phyloP scores from a whole-genome alignment of 2,113 vertebrate genomes.

The Tricholaema leucomelas region DNA sequence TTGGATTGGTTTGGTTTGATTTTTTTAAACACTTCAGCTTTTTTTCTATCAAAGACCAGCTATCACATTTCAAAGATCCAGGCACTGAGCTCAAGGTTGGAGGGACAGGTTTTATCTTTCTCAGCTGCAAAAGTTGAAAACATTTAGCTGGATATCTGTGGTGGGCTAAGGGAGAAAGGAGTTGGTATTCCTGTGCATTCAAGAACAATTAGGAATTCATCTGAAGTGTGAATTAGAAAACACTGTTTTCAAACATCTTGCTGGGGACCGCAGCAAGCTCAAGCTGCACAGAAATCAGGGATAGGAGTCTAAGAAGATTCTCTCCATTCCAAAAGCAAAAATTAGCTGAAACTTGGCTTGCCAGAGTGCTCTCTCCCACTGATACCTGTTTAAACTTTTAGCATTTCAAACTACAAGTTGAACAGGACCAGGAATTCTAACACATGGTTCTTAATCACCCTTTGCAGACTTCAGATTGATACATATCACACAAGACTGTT shows the following conservation, averaged over 20 bases:
- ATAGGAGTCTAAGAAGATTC: not conserved
- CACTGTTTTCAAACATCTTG: not conserved
- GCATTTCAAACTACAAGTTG: not conserved
- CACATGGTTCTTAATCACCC: not conserved
- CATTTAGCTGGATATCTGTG: not conserved
- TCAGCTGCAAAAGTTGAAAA: not conserved
- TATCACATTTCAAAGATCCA: not conserved
- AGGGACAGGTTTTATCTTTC: not conserved
- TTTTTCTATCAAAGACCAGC: not conserved
- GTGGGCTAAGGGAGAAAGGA: not conserved
- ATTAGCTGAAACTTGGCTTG: not conserved
- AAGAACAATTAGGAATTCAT: not conserved
- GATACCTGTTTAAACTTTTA: not conserved
- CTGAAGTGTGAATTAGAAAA: not conserved
- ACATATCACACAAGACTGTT: fast-evolving
- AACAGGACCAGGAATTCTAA: not conserved
- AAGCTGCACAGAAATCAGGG: not conserved
- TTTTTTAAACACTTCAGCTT: not conserved
- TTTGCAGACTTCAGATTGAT: not conserved
- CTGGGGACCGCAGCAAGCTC: not conserved
- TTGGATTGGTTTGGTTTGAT: no score
- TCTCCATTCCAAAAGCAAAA: not conserved
- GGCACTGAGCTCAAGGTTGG: not conserved
- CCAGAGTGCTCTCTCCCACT: not conserved
- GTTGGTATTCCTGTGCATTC: fast-evolving